Evolutionary conservation across 2,888 invertebrate species (phyloP), one percentile per base, ranked within the genome.

Genomic region (Eupithecia inturbata): DNA sequence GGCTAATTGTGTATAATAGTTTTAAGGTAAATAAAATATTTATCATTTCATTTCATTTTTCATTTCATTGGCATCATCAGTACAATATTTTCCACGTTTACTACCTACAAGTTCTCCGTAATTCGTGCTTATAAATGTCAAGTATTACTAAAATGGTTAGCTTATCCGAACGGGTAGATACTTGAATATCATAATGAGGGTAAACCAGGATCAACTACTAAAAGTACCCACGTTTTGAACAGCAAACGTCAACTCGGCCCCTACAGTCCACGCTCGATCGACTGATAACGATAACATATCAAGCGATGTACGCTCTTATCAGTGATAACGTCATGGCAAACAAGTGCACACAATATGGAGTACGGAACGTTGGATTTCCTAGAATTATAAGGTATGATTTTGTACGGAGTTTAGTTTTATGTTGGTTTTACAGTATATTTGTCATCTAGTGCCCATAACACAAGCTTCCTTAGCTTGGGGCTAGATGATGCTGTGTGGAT

Each of bases 281-380:
- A 86, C 82, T 88, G 92, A 93, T 94, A 92, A 90, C 71, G 91
- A 92, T 93, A 92, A 92, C 78, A 86, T 87, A 94, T 93, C 93
- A 84, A 89, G 88, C 91, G 87, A 93, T 93, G 93, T 92, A 88
- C 85, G 82, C 87, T 80, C 84, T 92, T 93, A 94, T 94, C 92
- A 90, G 86, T 88, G 93, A 94, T 93, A 93, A 90, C 86, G 84
- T 79, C 77, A 85, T 82, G 80, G 88, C 89, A 88, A 91, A 91
- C 91, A 92, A 90, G 89, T 92, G 89, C 87, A 79, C 81, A 76
- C 85, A 85, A 82, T 88, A 87, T 81, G 84, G 82, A 76, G 82
- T 84, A 79, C 92, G 90, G 91, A 84, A 82, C 78, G 81, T 83
- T 78, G 85, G 84, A 78, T 87, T 82, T 87, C 88, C 88, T 82